A percentile compares a stretch with the other conserved stretches of the same genome.
These are phyloP conservation scores for Oenanthe melanoleuca DNA, from an alignment of 2,113 vertebrate genomes.

Conservation along the genomic window DNA sequence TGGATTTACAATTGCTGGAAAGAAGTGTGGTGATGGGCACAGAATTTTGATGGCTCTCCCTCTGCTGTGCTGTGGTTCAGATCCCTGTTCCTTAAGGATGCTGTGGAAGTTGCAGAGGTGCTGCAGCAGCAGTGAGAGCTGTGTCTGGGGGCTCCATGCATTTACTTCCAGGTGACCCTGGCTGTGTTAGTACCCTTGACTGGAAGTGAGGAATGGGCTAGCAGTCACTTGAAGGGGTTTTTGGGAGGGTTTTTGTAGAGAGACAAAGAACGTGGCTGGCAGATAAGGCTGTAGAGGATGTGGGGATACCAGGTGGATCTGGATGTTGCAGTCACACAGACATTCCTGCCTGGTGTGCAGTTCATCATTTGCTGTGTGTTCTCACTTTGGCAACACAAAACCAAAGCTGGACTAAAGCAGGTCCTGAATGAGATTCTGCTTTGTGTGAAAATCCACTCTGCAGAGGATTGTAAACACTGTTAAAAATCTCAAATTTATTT, in stretches of 20 bases:
- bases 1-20: conserved; percentile 29
- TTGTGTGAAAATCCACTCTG: not conserved
- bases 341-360: not conserved
- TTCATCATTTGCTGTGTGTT: not conserved
- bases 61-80: not conserved
- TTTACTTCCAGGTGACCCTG: not conserved
- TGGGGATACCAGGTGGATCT: not conserved
- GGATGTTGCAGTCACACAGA: not conserved
- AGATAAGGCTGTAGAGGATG: rapidly evolving
- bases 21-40: not conserved
- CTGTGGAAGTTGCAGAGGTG: not conserved
- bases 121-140: not conserved
- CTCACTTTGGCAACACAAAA: not conserved
- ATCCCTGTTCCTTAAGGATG: not conserved
- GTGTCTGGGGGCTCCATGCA: not conserved
- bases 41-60: not conserved
- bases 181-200: not conserved
- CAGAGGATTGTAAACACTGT: not conserved
- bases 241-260: not conserved
- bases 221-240: not conserved
- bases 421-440: not conserved
- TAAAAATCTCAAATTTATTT: not conserved
- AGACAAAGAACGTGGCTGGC: not conserved
- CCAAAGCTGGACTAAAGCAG: not conserved
- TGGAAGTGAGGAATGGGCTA: not conserved